phyloP scores from a whole-genome alignment of 2,888 invertebrate genomes.

The Fabriciana adippe region DNA sequence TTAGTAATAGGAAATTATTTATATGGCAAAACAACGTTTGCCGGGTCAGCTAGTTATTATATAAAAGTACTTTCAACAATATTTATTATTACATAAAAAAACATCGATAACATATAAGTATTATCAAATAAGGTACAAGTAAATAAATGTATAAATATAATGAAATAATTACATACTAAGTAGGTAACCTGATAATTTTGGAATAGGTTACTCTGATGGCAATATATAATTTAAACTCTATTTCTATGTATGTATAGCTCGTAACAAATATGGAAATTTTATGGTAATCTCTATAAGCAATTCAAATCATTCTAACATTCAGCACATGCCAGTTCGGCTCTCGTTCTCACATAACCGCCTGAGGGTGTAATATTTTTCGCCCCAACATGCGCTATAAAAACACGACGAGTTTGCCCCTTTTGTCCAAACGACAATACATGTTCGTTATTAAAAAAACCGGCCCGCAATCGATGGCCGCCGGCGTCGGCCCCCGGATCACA shows the following conservation, averaged over 20 bases:
- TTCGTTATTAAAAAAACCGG: slow-evolving; percentile 62
- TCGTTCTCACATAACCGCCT: slow-evolving; percentile 62
- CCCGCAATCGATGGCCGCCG: slow-evolving; percentile 70
- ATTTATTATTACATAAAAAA: no score
- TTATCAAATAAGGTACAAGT: no score
- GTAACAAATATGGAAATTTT: slow-evolving; percentile 41
- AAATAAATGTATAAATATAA: no score
- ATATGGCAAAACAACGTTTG: no score
- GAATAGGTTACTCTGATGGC: no score
- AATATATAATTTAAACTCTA: neutral
- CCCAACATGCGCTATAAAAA: slow-evolving; percentile 65
- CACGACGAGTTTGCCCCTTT: slow-evolving; percentile 61
- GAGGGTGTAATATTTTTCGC: slow-evolving; percentile 81
- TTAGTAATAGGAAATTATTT: no score
- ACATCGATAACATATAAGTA: no score
- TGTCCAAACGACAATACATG: slow-evolving; percentile 65
- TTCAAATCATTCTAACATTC: slow-evolving; percentile 47
- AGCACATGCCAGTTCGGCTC: slow-evolving; percentile 50
- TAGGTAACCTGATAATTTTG: no score
- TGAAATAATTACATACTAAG: no score
- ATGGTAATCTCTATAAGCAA: slow-evolving; percentile 52
- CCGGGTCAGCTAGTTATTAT: no score
- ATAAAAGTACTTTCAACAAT: no score
- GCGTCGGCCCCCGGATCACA: slow-evolving; percentile 70
- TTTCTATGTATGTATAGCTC: slow-evolving; percentile 17